A percentile compares a stretch with the other conserved stretches of the same genome.
Evolutionary conservation across 2,888 invertebrate species (phyloP).

Genomic region (Xylocampa areola): DNA sequence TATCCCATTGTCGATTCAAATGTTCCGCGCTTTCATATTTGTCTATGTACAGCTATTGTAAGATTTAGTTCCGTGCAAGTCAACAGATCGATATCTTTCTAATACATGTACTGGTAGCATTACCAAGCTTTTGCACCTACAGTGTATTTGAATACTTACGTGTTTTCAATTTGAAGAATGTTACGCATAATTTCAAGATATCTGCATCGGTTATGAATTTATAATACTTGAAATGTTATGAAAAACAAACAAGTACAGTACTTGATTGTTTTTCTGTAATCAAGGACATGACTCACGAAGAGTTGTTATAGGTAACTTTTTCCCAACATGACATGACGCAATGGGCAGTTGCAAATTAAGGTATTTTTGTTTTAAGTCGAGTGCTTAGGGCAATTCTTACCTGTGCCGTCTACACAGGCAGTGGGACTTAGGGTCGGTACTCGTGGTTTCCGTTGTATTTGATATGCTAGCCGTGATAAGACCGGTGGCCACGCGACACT

Average conservation of each 20-base stretch:
- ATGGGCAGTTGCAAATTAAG: constrained; percentile 30
- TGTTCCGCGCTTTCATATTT: constrained; percentile 84
- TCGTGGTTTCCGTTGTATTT: constrained; percentile 80
- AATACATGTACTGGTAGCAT: constrained; percentile 50
- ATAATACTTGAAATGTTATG: constrained; percentile 13
- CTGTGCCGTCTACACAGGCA: constrained; percentile 53
- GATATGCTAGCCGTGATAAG: constrained; percentile 87
- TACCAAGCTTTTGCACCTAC: constrained; percentile 45
- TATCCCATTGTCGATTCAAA: constrained; percentile 87
- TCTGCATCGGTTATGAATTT: constrained; percentile 36
- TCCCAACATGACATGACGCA: constrained; percentile 12
- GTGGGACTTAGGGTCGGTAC: constrained; percentile 73
- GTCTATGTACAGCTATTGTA: constrained; percentile 76
- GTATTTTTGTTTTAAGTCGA: constrained; percentile 28
- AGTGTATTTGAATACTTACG: constrained; percentile 35
- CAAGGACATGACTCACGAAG: constrained; percentile 30
- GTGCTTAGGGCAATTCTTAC: constrained; percentile 43
- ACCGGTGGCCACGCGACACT: constrained; percentile 84
- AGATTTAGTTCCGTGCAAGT: constrained; percentile 70
- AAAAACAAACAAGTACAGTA: too few relatives aligned
- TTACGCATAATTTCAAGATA: constrained; percentile 28
- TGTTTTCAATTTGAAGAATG: constrained; percentile 34
- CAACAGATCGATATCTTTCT: constrained; percentile 65
- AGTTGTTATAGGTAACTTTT: constrained; percentile 24
- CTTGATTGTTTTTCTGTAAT: too few relatives aligned